A percentile compares a stretch with the other conserved stretches of the same genome.
These are phyloP conservation scores for Varanus salvator DNA, from an alignment of 2,113 vertebrate genomes.

Conservation along the genomic window DNA sequence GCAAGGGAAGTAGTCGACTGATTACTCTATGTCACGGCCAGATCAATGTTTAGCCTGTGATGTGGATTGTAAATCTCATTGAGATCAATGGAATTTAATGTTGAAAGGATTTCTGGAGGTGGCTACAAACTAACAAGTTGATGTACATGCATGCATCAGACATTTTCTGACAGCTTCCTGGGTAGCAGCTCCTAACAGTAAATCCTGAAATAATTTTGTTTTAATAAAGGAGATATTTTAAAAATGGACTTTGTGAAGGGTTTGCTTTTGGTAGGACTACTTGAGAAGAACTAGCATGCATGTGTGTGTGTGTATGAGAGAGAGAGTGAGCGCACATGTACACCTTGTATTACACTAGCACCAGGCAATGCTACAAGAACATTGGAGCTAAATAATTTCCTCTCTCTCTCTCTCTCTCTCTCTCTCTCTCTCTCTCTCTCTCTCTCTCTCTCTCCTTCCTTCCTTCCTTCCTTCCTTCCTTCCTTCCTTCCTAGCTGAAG, in stretches of 20 bases:
- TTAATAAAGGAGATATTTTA: not conserved
- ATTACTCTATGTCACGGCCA: conserved; percentile 4
- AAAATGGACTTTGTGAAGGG: not conserved
- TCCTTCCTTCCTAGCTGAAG: too few species aligned
- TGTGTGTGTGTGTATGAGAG: too few species aligned
- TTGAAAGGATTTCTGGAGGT: conserved; percentile 11
- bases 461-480: too few species aligned
- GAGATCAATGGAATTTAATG: conserved; percentile 31
- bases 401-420: too few species aligned
- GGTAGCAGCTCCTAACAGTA: not conserved
- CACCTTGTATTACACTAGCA: not conserved
- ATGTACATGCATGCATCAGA: not conserved
- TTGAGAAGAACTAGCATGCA: not conserved
- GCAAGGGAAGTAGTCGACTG: not conserved
- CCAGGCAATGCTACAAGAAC: not conserved
- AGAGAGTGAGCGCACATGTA: not conserved
- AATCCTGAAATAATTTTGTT: not conserved
- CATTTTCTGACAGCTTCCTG: not conserved
- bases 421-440: too few species aligned
- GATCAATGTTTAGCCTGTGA: conserved; percentile 35
- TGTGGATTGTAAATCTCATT: conserved; percentile 32
- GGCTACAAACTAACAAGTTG: not conserved
- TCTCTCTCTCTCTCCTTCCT: too few species aligned
- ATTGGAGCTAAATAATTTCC: not conserved
- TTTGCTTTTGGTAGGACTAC: not conserved